phyloP scores from a whole-genome alignment of 1,140 invertebrate species.

The Semibalanus balanoides region DNA sequence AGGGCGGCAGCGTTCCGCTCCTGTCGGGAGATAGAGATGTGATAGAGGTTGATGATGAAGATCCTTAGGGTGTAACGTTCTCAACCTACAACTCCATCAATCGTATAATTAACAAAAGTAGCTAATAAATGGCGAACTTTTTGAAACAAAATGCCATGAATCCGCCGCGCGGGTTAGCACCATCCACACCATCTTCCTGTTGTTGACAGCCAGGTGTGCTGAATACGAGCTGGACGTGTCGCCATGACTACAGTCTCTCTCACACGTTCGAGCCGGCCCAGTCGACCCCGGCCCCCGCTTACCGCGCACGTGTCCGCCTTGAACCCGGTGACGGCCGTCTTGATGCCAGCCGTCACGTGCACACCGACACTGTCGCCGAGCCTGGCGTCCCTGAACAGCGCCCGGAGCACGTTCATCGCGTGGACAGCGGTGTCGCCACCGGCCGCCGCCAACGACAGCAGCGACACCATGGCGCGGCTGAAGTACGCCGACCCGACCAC shows the following conservation, averaged over 20 bases:
- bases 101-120: too few species aligned
- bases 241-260: too few species aligned
- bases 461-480: not conserved
- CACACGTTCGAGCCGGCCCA: too few species aligned
- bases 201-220: too few species aligned
- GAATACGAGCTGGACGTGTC: too few species aligned
- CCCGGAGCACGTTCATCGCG: conserved; percentile 68
- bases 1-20: conserved; percentile 68
- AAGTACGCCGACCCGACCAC: conserved; percentile 3
- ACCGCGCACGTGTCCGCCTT: conserved; percentile 61
- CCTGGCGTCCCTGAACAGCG: conserved; percentile 56
- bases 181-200: too few species aligned
- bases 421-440: conserved; percentile 47
- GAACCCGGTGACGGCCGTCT: conserved; percentile 57
- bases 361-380: conserved; percentile 49
- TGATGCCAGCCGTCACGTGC: conserved; percentile 54
- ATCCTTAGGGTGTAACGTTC: too few species aligned
- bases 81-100: too few species aligned
- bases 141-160: too few species aligned
- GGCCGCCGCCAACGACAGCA: not conserved
- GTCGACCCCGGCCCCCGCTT: conserved; percentile 14
- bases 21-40: not conserved
- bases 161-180: too few species aligned
- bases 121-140: too few species aligned
- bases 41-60: too few species aligned